phyloP scores from a whole-genome alignment of 2,113 vertebrate species.

The Tupaia tana region DNA sequence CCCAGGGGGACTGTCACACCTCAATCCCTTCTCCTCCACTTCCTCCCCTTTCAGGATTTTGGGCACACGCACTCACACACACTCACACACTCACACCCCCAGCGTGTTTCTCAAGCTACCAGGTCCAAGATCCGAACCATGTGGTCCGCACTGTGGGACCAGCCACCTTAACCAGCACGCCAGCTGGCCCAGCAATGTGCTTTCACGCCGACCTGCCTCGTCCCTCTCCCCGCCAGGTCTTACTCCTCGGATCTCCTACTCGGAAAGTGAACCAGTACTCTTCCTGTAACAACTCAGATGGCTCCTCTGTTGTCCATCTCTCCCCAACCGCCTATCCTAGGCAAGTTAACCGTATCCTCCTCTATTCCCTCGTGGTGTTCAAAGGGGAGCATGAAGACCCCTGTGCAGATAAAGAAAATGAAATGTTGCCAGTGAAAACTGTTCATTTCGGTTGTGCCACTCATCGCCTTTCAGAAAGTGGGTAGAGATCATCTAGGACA shows the following conservation, averaged over 20 bases:
- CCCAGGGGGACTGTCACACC: no score
- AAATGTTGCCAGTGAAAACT: background rate
- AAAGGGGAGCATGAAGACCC: background rate
- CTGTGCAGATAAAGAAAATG: background rate
- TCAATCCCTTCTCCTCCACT: no score
- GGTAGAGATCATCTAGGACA: background rate
- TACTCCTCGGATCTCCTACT: background rate
- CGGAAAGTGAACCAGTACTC: background rate
- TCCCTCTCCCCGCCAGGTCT: constrained; percentile 22
- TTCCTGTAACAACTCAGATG: constrained; percentile 32
- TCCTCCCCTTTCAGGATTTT: no score
- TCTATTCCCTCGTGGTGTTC: background rate
- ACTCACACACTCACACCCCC: no score
- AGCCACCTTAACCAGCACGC: no score
- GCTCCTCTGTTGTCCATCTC: background rate
- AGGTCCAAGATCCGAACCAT: no score
- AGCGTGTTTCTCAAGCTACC: no score
- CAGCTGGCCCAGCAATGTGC: no score
- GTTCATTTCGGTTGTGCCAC: background rate
- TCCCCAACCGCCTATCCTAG: background rate
- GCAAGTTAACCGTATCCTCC: constrained; percentile 12
- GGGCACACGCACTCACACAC: no score
- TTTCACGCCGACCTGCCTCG: background rate
- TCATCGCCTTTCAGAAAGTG: background rate
- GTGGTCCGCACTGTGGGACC: no score